Evolutionary conservation across 1,140 invertebrate species (phyloP).

Genomic region (Zophobas atratus): DNA sequence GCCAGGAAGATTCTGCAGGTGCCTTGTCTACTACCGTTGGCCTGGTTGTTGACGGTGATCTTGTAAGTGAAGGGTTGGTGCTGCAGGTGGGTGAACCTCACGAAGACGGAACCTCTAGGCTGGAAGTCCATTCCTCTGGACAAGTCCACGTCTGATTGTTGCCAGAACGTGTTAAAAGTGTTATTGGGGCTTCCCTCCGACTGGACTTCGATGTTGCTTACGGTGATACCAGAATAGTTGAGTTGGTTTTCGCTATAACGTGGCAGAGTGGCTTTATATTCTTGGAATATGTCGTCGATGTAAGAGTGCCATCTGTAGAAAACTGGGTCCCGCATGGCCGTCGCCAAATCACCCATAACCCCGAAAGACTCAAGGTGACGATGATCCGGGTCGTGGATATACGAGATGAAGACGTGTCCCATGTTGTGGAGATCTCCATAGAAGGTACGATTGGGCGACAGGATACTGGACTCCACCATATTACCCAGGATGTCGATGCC

Average conservation of each 20-base stretch:
- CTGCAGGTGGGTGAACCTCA: constrained; percentile 77
- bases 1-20: constrained; percentile 86
- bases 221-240: constrained; percentile 58
- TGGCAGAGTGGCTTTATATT: constrained; percentile 80
- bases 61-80: constrained; percentile 75
- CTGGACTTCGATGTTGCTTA: constrained; percentile 56
- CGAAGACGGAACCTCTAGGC: constrained; percentile 67
- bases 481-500: constrained; percentile 71
- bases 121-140: constrained; percentile 70
- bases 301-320: constrained; percentile 90
- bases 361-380: constrained; percentile 74
- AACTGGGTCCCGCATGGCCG: constrained; percentile 85
- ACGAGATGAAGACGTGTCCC: constrained; percentile 72
- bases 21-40: constrained; percentile 68
- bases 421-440: constrained; percentile 76
- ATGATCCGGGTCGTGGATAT: constrained; percentile 73
- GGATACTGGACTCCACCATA: constrained; percentile 67
- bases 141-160: constrained; percentile 70
- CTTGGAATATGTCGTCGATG: constrained; percentile 84
- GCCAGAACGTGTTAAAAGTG: constrained; percentile 69
- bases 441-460: constrained; percentile 67
- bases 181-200: constrained; percentile 58
- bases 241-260: constrained; percentile 73
- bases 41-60: constrained; percentile 68
- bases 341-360: constrained; percentile 77